Base-by-base conservation (phyloP, 2,113 vertebrate species). In the Megaleporinus macrocephalus region DNA sequence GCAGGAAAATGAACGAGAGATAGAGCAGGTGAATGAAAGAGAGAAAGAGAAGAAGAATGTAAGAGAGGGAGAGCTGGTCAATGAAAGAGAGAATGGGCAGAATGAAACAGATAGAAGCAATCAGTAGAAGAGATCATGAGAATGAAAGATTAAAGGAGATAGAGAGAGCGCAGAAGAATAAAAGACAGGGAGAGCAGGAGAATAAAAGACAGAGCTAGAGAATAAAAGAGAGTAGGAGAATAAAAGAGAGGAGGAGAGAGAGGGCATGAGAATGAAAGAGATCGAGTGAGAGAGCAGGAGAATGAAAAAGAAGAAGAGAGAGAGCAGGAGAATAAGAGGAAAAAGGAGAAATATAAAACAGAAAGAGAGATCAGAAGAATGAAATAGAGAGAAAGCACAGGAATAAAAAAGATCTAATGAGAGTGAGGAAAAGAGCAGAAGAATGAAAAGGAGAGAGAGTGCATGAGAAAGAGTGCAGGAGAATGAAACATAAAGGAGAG, bases 321-420 rank as follows among this genome's bases (percentile, higher is more conserved):
- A 53, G n/a, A 44, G 49, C 13, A 24, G 47, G 53, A n/a, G n/a
- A 61, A 18, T n/a, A 11, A n/a, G 1, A 14, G 1, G n/a, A 61
- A n/a, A 61, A 11, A 12, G 22, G 26, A 3, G 26, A n/a, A 61
- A n/a, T 26, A 16, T 2, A n/a, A 55, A 16, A 6, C 6, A 73
- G 26, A 55, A 16, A 69, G 79, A 5, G n/a, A n/a, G 20, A 69
- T 76, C 22, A 29, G 84, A 78, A 73, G 81, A 83, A n/a, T 26
- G 59, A 61, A n/a, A 26, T 13, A 11, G 6, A 18, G 51, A 55
- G 51, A 16, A 55, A 14, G 1, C 1, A 61, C 5, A 1, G 59
- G 22, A 2, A 73, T 20, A 10, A 15, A 73, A 16, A n/a, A n/a
- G n/a, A n/a, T n/a, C n/a, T n/a, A n/a, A n/a, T n/a, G n/a, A n/a